Percentiles rank a stretch among this genome's conserved stretches.
Evolutionary conservation across 2,888 invertebrate species (phyloP).

Genomic region (Calameuta idolon): DNA sequence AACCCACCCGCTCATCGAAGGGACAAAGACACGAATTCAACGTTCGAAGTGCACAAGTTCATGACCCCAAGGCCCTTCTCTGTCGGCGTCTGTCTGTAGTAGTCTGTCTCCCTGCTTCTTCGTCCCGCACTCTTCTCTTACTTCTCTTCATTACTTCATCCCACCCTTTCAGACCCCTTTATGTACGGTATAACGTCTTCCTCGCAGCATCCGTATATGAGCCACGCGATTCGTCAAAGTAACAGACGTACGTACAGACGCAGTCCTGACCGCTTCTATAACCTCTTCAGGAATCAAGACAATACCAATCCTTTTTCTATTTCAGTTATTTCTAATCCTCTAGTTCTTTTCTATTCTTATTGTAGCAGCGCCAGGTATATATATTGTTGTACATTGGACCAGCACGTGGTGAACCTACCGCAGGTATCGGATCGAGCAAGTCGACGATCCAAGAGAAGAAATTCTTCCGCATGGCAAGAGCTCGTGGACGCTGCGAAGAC

Average conservation of each 20-base stretch:
- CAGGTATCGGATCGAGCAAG: not conserved
- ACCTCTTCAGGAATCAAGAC: not conserved
- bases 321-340: not conserved
- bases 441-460: not conserved
- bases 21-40: constrained; percentile 59
- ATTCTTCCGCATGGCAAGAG: constrained; percentile 8
- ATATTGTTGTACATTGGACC: not conserved
- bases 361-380: not conserved
- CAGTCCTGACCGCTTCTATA: constrained; percentile 29
- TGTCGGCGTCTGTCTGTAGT: not conserved
- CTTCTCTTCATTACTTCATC: constrained; percentile 23
- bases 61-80: constrained; percentile 37
- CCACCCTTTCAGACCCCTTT: constrained; percentile 23
- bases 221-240: constrained; percentile 47
- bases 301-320: not conserved
- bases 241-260: constrained; percentile 27
- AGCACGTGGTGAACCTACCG: constrained; percentile 3
- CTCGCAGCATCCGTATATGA: constrained; percentile 46
- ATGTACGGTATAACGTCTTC: constrained; percentile 33
- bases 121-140: constrained; percentile 21
- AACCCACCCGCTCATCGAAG: constrained; percentile 44
- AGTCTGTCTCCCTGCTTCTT: constrained; percentile 23
- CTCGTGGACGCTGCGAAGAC: not conserved
- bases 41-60: constrained; percentile 50
- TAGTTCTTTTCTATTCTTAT: not conserved